phyloP scores from a whole-genome alignment of 2,797 vertebrate species.

The Mus caroli region DNA sequence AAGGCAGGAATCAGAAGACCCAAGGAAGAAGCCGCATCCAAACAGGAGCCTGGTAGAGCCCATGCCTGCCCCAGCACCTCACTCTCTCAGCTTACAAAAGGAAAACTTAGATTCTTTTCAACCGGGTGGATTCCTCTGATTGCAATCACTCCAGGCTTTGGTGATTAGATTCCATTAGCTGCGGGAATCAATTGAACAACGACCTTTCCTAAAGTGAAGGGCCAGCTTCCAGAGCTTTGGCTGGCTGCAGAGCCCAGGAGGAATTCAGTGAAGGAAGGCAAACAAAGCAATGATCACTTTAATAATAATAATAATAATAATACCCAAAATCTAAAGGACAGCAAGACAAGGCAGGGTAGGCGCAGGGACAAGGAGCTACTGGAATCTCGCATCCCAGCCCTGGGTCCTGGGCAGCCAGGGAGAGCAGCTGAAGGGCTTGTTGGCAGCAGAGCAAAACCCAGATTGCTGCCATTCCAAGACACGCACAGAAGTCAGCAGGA shows the following conservation, averaged over 20 bases:
- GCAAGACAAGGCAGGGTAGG: conserved; percentile 14
- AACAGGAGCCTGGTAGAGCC: not conserved
- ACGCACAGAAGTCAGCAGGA: not conserved
- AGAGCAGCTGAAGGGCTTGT: not conserved
- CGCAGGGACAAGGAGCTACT: not conserved
- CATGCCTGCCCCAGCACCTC: not conserved
- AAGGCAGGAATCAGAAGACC: conserved; percentile 48
- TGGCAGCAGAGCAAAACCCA: not conserved
- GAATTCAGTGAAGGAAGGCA: conserved; percentile 66
- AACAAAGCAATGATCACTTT: conserved; percentile 54
- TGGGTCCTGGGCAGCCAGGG: not conserved
- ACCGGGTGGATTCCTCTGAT: conserved; percentile 62
- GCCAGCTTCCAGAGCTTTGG: conserved; percentile 72
- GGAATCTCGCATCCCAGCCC: not conserved
- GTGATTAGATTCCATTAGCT: conserved; percentile 72
- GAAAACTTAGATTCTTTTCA: conserved; percentile 64
- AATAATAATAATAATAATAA: not conserved
- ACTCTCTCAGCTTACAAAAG: conserved; percentile 47
- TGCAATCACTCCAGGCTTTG: conserved; percentile 73
- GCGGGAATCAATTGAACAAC: conserved; percentile 66
- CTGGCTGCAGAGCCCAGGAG: conserved; percentile 45
- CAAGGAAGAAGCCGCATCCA: conserved; percentile 17
- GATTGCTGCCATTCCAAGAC: conserved; percentile 18
- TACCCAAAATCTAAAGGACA: not conserved
- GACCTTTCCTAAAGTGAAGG: conserved; percentile 64